Conservation (phyloP, 2,888 invertebrate species). For the Thecocarcelia acutangulata region DNA sequence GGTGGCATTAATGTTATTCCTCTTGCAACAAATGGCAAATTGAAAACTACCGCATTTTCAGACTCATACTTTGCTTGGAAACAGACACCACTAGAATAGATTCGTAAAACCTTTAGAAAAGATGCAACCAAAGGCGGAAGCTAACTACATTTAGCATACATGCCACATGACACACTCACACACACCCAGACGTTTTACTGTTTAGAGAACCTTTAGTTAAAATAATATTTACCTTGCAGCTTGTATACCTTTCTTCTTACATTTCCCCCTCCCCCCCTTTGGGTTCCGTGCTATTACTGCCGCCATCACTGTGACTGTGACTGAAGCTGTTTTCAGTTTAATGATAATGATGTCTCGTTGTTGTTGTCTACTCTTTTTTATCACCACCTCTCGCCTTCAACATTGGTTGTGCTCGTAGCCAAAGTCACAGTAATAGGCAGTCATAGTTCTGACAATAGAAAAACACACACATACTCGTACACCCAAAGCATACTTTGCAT, state of each 20-base stretch:
- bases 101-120: conserved; percentile 5
- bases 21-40: conserved; percentile 64
- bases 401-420: conserved; percentile 12
- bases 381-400: conserved; percentile 45
- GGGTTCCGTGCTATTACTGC: conserved; percentile 14
- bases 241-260: background rate
- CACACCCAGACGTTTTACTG: background rate
- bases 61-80: conserved; percentile 24
- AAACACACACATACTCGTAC: conserved; percentile 4
- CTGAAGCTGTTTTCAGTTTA: conserved; percentile 47
- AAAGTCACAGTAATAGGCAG: background rate
- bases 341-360: conserved; percentile 62
- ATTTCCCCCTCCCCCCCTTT: background rate
- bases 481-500: conserved; percentile 47
- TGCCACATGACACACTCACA: conserved; percentile 42
- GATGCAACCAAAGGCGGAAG: conserved; percentile 61
- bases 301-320: conserved; percentile 36
- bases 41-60: conserved; percentile 56
- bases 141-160: conserved; percentile 54
- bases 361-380: conserved; percentile 35
- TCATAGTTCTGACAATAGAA: conserved; percentile 32
- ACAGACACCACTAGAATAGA: background rate
- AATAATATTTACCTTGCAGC: conserved; percentile 49
- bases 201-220: conserved; percentile 42
- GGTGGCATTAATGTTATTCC: conserved; percentile 38